Evolutionary conservation across 92 coral and sea anemone species (phyloP), one percentile per base, ranked within the genome.

Genomic region (Hydrozoanthus gracilis): DNA sequence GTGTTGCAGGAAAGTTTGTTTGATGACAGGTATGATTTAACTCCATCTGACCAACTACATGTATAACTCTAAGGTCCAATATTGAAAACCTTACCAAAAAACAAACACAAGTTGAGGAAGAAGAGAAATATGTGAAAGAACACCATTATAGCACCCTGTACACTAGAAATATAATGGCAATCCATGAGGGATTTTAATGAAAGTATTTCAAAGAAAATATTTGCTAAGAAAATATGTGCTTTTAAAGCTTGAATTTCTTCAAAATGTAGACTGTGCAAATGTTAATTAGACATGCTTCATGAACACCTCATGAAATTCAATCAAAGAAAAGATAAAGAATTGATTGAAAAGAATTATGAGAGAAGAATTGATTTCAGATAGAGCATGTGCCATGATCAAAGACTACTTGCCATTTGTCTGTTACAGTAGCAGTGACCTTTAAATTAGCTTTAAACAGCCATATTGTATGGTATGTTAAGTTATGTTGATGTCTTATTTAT

Each of bases 1-100:
- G 75, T 82, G 90, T 83, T 71, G 92, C 87, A 27, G 92, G 90
- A 51, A 88, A 84, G 67, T 64, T 69, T 85, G 39, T 91, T 77
- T 45, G 88, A 88, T 64, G 88, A 88, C 82, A 35, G n/a, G n/a
- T n/a, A 86, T 69, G n/a, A n/a, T 27, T 0, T 27, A 27, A 27
- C 73, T 35, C 87, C 87, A 54, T 88, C 91, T 46, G 94, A 91
- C 65, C 83, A 88, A 84, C 51, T 27, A 27, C 2, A 27, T 27
- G 2, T 27, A 27, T n/a, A n/a, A n/a, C 86, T 45, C 51, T 88
- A 83, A 85, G 87, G 69, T 69, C 27, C 78, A 91, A 88, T 67
- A 88, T 91, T 55, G 65, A 91, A 91, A 88, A 71, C 75, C 86
- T 88, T 67, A 82, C 73, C 44, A 49, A 70, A 86, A 58, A 66